Conservation (phyloP, 1,140 invertebrate species). For the Zaprionus kolodkinae region DNA sequence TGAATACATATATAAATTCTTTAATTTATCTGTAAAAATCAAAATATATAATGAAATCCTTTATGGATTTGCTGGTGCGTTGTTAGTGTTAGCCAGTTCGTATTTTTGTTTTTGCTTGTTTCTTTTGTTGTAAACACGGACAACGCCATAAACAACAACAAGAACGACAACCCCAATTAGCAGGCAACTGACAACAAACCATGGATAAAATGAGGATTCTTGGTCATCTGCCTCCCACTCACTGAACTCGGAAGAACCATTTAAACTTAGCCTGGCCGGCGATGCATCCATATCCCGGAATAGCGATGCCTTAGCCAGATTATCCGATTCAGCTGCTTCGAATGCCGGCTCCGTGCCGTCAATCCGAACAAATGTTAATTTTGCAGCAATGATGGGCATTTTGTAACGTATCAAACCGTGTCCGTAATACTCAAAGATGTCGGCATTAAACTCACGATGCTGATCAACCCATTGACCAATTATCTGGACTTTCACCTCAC, state of each 20-base stretch:
- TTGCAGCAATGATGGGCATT: conserved; percentile 42
- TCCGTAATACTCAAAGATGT: conserved; percentile 76
- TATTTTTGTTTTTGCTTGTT: conserved; percentile 60
- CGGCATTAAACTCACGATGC: conserved; percentile 69
- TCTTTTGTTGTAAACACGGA: conserved; percentile 57
- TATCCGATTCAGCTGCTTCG: conserved; percentile 65
- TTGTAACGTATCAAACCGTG: conserved; percentile 59
- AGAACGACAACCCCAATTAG: conserved; percentile 59
- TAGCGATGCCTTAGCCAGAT: conserved; percentile 62
- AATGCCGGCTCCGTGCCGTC: conserved; percentile 74
- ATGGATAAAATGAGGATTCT: conserved; percentile 64
- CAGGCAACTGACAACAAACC: conserved; percentile 66
- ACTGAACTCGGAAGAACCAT: conserved; percentile 25
- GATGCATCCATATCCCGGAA: conserved; percentile 44
- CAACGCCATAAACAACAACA: conserved; percentile 45
- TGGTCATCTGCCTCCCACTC: conserved; percentile 55
- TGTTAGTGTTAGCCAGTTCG: conserved; percentile 61
- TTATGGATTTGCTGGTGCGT: conserved; percentile 31
- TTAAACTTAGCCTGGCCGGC: conserved; percentile 34
- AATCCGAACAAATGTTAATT: conserved; percentile 66
- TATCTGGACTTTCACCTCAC: conserved; percentile 69
- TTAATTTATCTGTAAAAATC: neutral
- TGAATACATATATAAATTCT: neutral
- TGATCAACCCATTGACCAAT: conserved; percentile 79
- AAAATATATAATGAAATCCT: neutral